These are phyloP conservation scores for Tipula lateralis DNA, from an alignment of 2,888 invertebrate species.

Conservation along the genomic window DNA sequence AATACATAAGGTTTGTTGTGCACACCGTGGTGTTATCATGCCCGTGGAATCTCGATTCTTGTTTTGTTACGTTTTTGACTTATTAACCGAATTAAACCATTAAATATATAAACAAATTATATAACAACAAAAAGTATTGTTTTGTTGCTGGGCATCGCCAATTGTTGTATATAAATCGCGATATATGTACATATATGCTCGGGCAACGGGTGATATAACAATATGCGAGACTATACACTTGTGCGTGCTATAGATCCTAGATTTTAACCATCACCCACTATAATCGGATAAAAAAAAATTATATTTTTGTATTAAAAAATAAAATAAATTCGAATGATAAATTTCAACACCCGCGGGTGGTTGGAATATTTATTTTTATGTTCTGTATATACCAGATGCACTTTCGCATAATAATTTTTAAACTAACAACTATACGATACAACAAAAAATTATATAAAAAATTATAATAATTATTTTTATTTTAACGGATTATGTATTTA, in stretches of 20 bases:
- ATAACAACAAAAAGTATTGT: background rate
- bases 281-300: background rate
- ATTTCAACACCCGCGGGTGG: slow-evolving; percentile 24
- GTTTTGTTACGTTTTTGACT: background rate
- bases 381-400: background rate
- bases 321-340: slow-evolving; percentile 24
- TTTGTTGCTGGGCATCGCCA: background rate
- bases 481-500: slow-evolving; percentile 19
- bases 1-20: background rate
- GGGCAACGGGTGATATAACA: background rate
- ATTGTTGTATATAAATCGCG: background rate
- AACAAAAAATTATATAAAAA: background rate
- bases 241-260: background rate
- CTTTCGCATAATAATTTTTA: slow-evolving; percentile 24
- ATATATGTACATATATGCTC: background rate
- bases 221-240: background rate
- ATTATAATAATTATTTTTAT: slow-evolving; percentile 24
- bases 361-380: background rate
- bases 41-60: background rate
- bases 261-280: background rate
- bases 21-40: background rate
- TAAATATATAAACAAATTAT: background rate
- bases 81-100: background rate
- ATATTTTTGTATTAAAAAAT: background rate
- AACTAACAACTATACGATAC: slow-evolving; percentile 24